These are phyloP conservation scores for Mungos mungo DNA, from an alignment of 2,113 vertebrate genomes.

Conservation along the genomic window DNA sequence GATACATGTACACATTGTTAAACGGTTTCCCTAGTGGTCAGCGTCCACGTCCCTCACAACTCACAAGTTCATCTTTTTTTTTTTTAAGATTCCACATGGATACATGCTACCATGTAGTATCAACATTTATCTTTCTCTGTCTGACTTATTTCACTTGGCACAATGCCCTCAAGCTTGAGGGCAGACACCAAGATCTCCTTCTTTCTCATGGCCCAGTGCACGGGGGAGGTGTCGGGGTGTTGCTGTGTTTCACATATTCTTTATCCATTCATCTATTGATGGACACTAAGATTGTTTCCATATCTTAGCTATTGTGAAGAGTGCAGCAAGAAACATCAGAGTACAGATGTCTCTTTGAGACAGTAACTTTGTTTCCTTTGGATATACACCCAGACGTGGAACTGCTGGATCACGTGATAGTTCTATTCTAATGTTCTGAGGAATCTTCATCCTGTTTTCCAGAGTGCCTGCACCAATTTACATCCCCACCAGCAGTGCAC, in stretches of 20 bases:
- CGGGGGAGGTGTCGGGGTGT: background rate
- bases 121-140: background rate
- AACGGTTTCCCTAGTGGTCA: background rate
- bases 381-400: background rate
- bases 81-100: background rate
- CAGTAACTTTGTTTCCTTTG: background rate
- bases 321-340: background rate
- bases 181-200: background rate
- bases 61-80: background rate
- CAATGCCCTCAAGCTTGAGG: background rate
- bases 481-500: background rate
- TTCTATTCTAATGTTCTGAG: background rate
- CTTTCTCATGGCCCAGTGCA: background rate
- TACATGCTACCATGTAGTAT: background rate
- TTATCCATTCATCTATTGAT: background rate
- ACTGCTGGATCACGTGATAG: background rate
- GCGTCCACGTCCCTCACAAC: background rate
- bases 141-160: background rate
- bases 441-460: background rate
- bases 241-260: background rate
- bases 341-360: background rate
- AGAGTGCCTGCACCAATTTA: background rate
- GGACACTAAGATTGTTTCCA: background rate
- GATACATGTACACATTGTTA: background rate
- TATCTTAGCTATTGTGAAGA: background rate